These are phyloP conservation scores for Brachirus orientalis DNA, from an alignment of 2,113 vertebrate species.

Conservation along the genomic window DNA sequence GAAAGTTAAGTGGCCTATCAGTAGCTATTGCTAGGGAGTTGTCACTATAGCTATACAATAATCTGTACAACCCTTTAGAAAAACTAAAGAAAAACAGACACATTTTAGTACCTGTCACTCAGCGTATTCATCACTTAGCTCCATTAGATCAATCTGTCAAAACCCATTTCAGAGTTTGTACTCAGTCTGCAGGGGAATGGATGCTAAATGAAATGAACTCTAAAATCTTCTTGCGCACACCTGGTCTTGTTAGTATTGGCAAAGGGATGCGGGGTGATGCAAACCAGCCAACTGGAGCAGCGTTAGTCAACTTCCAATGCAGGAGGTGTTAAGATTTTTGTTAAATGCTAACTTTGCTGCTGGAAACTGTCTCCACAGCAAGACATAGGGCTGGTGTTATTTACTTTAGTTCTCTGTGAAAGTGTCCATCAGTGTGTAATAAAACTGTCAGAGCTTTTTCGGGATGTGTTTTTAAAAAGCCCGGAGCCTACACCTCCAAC, in stretches of 20 bases:
- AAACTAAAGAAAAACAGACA: slow-evolving; percentile 41
- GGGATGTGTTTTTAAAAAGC: slow-evolving; percentile 41
- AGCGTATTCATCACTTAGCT: slow-evolving; percentile 32
- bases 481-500: slow-evolving; percentile 25
- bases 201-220: slow-evolving; percentile 59
- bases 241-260: slow-evolving; percentile 71
- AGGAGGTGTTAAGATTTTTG: slow-evolving; percentile 52
- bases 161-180: slow-evolving; percentile 49
- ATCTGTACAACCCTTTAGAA: slow-evolving; percentile 37
- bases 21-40: background rate
- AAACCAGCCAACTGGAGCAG: slow-evolving; percentile 56
- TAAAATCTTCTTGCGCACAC: slow-evolving; percentile 64
- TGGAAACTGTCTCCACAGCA: slow-evolving; percentile 47
- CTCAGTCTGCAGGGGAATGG: slow-evolving; percentile 43
- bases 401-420: slow-evolving; percentile 49
- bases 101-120: slow-evolving; percentile 39
- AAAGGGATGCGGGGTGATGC: slow-evolving; percentile 57
- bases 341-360: slow-evolving; percentile 45
- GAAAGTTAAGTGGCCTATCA: no score
- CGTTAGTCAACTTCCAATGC: slow-evolving; percentile 48
- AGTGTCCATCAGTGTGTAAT: slow-evolving; percentile 45
- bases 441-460: slow-evolving; percentile 57
- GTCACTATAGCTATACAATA: slow-evolving; percentile 29
- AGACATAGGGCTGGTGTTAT: slow-evolving; percentile 19
- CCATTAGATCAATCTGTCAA: slow-evolving; percentile 59